Base-by-base conservation (phyloP, 2,888 invertebrate genomes). In the Napeogenes sylphis region DNA sequence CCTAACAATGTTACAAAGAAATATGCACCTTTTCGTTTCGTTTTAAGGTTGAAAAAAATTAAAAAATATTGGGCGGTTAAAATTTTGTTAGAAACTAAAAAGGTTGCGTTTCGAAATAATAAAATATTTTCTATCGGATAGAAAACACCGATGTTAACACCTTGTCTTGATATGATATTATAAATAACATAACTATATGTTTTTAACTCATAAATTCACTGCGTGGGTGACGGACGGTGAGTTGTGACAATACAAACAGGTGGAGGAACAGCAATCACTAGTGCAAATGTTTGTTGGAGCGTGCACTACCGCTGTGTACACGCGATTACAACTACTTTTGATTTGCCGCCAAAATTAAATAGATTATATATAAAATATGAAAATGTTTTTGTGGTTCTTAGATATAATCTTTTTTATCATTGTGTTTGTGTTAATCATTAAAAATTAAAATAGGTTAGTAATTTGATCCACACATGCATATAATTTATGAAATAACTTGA, bases 31-130 rank as follows among this genome's bases (percentile, higher is more conserved):
- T 65, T 67, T 54, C 35, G 8, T 2, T 58, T 42, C 55, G 3
- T 0, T 0, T 38, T 72, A 76, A 63, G 69, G 70, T 73, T 59
- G 60, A 33, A 58, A 66, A 65, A 67, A 21, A 32, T 47, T 51
- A 12, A 33, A 63, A 8, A 32, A 33, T 45, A 59, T 68, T 61
- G 65, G 72, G 72, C 73, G 75, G 75, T 78, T 75, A 75, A 79
- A 80, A 81, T 79, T 80, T 78, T 73, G 69, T 70, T 67, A 66
- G 73, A 70, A 66, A 71, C 71, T 71, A 71, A 75, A 73, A 72
- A 78, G 76, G 79, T 78, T 79, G 69, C 67, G 65, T 71, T 75
- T 80, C 75, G 75, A 78, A 78, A 79, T 82, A 84, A 84, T 84
- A 82, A 83, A 84, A 84, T 81, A 77, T 82, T 77, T 76, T 67